Evolutionary conservation across 2,113 vertebrate genomes (phyloP), one percentile per base, ranked within the genome.

Genomic region (Clarias macrocephalus): DNA sequence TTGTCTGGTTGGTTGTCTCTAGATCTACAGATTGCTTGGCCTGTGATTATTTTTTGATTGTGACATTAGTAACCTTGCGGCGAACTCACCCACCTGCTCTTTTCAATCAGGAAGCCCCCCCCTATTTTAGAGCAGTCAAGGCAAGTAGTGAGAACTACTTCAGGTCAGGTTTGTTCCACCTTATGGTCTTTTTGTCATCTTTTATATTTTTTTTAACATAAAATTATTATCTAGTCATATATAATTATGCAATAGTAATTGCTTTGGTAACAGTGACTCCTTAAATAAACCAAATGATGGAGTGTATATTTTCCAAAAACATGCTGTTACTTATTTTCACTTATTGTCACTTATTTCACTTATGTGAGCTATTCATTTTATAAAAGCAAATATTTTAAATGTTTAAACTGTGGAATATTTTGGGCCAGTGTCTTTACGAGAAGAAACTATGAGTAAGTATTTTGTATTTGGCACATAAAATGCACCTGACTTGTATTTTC

Each of bases 41-140:
- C 87, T 85, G 84, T 85, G 88, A 91, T 89, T 93, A 88, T 91
- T 92, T 94, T 93, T 87, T 93, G 88, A 86, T 5, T 19, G 88
- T 91, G 93, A 93, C 72, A 88, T 92, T 82, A 68, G 83, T 63
- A 80, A 23, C 13, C 54, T 52, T 89, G 52, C 28, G 48, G 48
- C 82, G 65, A 33, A 16, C 63, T 56, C 25, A 48, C 81, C 82
- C 95, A 95, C 86, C 94, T 95, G 95, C 83, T 90, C 88, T 86
- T 86, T 87, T 95, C 94, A 83, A 81, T 95, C 94, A 94, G 23
- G 66, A 15, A 80, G 65, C 66, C 75, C 70, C 87, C 87, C n/a
- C 33, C 76, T 42, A 57, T 63, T 84, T 0, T 72, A 56, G 72
- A 62, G 21, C 10, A 76, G 83, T 79, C 86, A 62, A 86, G 82